phyloP scores from a whole-genome alignment of 2,113 vertebrate species.

The Cyrtonyx montezumae region DNA sequence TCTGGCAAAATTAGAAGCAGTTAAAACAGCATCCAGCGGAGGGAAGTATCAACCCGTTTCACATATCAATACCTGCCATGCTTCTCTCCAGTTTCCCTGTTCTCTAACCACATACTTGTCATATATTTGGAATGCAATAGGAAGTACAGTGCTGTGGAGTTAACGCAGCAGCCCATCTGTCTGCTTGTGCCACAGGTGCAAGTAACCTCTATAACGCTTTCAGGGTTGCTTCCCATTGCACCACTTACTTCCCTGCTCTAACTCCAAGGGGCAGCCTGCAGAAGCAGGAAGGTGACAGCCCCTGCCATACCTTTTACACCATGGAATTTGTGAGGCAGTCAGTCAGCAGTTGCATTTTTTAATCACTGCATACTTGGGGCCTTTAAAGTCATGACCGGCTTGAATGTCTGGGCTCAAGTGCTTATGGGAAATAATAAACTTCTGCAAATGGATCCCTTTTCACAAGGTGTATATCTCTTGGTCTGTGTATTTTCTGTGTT shows the following conservation, averaged over 20 bases:
- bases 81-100: background rate
- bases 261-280: background rate
- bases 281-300: background rate
- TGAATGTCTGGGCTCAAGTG: background rate
- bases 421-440: background rate
- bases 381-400: background rate
- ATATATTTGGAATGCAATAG: accelerated
- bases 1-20: background rate
- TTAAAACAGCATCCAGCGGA: background rate
- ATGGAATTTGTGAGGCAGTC: background rate
- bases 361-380: background rate
- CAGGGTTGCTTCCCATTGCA: accelerated
- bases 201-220: background rate
- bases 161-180: background rate
- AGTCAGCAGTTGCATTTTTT: background rate
- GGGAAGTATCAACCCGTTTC: background rate
- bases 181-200: background rate
- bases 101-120: background rate
- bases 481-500: background rate
- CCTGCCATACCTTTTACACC: background rate
- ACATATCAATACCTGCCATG: background rate
- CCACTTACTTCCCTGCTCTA: background rate
- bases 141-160: background rate
- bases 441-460: background rate
- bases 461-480: background rate